Base-by-base conservation (phyloP, 2,113 vertebrate species). In the Cariama cristata region DNA sequence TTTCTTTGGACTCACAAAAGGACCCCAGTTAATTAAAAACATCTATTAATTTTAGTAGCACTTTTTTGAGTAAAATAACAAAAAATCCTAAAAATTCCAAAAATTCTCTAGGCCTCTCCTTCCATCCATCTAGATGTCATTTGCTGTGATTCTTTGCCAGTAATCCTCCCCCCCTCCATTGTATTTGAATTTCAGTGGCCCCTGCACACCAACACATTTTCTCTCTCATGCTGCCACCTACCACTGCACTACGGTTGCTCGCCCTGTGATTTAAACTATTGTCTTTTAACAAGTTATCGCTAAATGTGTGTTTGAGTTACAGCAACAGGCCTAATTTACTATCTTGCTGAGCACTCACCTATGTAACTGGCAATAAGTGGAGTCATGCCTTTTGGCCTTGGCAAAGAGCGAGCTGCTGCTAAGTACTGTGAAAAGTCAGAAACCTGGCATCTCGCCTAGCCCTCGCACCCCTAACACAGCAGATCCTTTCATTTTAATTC, bases 171-270 rank as follows among this genome's bases (percentile, higher is more conserved):
- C 40, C 28, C 28, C 5, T 44, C 68, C 35, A 77, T 14, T 79
- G 69, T 50, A n/a, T 47, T 87, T 75, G 73, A 76, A 85, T 91
- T 95, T 85, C 89, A 81, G 63, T 5, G 64, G 52, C n/a, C 88
- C 28, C 66, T 33, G 35, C 23, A 40, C 62, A 89, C 32, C 42
- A 86, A 19, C 32, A 42, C 58, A 71, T 94, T 88, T 85, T 90
- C 53, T 55, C 73, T 91, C 84, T 79, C 86, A 68, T 42, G 84
- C 93, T 96, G 86, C 89, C 86, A 82, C 71, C 83, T 85, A 94
- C 82, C 85, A 85, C 64, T 42, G 40, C 19, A 28, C 23, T 30
- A 11, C 1, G 0, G 33, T 23, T 38, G 33, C 80, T 77, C 49
- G 56, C 24, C 35, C 47, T 15, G 32, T 26, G 45, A 79, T 11